phyloP scores from a whole-genome alignment of 2,113 vertebrate genomes.

The Triplophysa siluroides region DNA sequence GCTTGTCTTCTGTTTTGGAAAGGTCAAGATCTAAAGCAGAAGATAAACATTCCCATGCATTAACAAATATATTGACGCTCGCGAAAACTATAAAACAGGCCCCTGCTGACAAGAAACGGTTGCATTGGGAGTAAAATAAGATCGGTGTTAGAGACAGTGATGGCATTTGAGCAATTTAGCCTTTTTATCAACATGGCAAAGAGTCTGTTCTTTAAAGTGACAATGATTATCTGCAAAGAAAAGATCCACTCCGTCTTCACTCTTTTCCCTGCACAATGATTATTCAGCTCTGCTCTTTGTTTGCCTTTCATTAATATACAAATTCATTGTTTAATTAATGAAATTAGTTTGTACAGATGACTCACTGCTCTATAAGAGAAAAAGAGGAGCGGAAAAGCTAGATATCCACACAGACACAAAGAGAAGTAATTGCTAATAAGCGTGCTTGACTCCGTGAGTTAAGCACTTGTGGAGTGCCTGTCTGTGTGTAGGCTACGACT shows the following conservation, averaged over 20 bases:
- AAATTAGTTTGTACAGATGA: constrained; percentile 46
- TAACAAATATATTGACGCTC: too few relatives aligned
- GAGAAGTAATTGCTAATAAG: constrained; percentile 69
- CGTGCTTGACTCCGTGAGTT: constrained; percentile 72
- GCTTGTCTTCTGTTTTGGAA: too few relatives aligned
- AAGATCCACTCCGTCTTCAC: constrained; percentile 44
- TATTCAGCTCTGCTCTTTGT: constrained; percentile 34
- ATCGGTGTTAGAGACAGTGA: too few relatives aligned
- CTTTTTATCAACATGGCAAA: too few relatives aligned
- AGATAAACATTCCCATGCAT: too few relatives aligned
- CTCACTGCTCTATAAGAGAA: constrained; percentile 31
- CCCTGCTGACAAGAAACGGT: too few relatives aligned
- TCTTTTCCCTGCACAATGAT: constrained; percentile 25
- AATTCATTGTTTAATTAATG: constrained; percentile 55
- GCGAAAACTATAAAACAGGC: too few relatives aligned
- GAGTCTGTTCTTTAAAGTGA: neutral
- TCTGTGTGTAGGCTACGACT: constrained; percentile 62
- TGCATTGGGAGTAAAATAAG: too few relatives aligned
- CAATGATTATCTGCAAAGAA: constrained; percentile 23
- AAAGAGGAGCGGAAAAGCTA: constrained; percentile 46
- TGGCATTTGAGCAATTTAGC: too few relatives aligned
- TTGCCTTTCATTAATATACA: constrained; percentile 52
- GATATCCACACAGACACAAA: constrained; percentile 38
- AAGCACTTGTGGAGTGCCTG: constrained; percentile 67
- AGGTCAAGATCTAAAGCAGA: too few relatives aligned